Conservation (phyloP, 2,113 vertebrate genomes). For the Cyprinodon tularosa region DNA sequence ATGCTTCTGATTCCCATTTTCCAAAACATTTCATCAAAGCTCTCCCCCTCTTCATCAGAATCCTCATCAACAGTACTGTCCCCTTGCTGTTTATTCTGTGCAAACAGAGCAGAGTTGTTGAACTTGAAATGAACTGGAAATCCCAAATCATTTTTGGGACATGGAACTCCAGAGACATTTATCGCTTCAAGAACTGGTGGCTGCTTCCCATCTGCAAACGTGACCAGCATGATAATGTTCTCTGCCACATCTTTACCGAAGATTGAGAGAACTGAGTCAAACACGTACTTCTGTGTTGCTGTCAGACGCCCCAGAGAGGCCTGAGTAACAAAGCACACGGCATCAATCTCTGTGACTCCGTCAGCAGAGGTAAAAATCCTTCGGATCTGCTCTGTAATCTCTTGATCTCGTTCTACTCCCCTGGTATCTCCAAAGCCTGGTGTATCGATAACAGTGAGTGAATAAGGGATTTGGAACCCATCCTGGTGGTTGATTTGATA, state of each 20-base stretch:
- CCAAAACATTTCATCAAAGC: conserved; percentile 55
- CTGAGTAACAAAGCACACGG: conserved; percentile 41
- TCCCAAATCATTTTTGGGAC: conserved; percentile 30
- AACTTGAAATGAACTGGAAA: conserved; percentile 64
- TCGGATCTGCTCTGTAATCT: conserved; percentile 42
- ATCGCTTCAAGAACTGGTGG: conserved; percentile 59
- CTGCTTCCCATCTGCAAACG: conserved; percentile 54
- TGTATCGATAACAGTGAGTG: conserved; percentile 71
- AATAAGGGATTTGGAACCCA: conserved; percentile 42
- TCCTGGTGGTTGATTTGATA: conserved; percentile 59
- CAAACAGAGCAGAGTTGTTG: conserved; percentile 65
- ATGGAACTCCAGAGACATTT: conserved; percentile 33
- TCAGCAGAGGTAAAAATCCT: conserved; percentile 1
- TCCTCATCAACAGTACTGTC: background rate
- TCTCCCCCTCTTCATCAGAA: conserved; percentile 1
- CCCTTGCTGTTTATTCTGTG: background rate
- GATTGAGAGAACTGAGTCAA: conserved; percentile 62
- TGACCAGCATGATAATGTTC: conserved; percentile 50
- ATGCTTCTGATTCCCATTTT: conserved; percentile 46
- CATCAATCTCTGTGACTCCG: conserved; percentile 16
- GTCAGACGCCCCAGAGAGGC: conserved; percentile 40
- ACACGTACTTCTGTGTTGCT: conserved; percentile 49
- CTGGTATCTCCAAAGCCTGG: conserved; percentile 72
- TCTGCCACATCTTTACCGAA: conserved; percentile 67
- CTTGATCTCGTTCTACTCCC: conserved; percentile 43